Conservation (phyloP, 2,797 vertebrate species). For the Dermochelys coriacea region DNA sequence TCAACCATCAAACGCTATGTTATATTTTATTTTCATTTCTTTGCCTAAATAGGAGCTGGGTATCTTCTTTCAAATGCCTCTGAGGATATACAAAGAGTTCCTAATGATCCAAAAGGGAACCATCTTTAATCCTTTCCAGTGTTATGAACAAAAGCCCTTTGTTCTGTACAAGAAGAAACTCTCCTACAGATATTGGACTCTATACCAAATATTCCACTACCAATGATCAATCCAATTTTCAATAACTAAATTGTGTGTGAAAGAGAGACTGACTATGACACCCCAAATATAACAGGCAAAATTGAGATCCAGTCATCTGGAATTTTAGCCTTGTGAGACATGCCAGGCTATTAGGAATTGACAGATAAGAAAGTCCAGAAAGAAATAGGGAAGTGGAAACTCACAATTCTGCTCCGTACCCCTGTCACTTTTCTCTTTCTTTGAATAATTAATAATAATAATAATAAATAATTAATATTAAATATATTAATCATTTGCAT, state of each 20-base stretch:
- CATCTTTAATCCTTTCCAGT: background rate
- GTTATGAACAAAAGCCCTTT: background rate
- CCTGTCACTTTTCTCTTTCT: background rate
- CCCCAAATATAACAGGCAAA: slow-evolving; percentile 10
- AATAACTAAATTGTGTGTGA: background rate
- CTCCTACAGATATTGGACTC: background rate
- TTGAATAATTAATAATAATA: background rate
- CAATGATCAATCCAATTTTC: background rate
- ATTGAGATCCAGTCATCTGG: background rate
- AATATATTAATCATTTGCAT: background rate
- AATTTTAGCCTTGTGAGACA: background rate
- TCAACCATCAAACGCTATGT: accelerated
- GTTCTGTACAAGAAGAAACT: slow-evolving; percentile 4
- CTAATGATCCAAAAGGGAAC: background rate
- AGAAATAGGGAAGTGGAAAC: background rate
- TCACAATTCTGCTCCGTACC: background rate
- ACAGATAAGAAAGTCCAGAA: background rate
- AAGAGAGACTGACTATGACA: background rate
- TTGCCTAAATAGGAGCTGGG: background rate
- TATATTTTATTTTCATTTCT: background rate
- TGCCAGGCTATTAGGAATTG: background rate
- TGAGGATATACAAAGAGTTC: background rate
- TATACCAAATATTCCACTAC: background rate
- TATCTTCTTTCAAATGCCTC: background rate
- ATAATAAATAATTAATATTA: background rate